phyloP scores from a whole-genome alignment of 2,113 vertebrate species.

The Connochaetes taurinus region DNA sequence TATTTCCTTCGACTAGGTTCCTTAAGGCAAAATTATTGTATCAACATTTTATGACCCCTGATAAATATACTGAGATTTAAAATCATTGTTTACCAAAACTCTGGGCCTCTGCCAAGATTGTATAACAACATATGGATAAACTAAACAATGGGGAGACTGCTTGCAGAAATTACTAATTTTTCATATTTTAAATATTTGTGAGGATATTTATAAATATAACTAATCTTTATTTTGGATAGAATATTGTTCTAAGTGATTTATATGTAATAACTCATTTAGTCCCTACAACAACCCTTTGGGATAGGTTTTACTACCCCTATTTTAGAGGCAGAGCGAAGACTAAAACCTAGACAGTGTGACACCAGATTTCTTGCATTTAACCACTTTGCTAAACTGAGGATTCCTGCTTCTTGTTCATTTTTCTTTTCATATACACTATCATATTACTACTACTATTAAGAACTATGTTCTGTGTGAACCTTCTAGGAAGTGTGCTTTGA shows the following conservation, averaged over 20 bases:
- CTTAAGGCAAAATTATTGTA: not conserved
- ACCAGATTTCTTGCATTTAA: not conserved
- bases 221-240: not conserved
- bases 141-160: not conserved
- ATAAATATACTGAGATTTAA: not conserved
- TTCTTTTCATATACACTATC: not conserved
- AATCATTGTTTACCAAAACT: not conserved
- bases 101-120: not conserved
- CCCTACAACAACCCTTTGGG: not conserved
- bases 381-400: not conserved
- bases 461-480: not conserved
- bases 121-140: not conserved
- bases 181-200: conserved; percentile 33
- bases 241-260: conserved; percentile 17
- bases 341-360: not conserved
- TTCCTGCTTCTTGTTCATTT: not conserved
- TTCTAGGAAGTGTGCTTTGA: not conserved
- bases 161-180: not conserved
- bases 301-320: not conserved
- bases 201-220: conserved; percentile 18
- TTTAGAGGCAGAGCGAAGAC: not conserved
- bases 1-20: not conserved
- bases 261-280: not conserved
- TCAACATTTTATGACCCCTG: not conserved
- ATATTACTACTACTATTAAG: not conserved